Conservation (phyloP, 2,888 invertebrate genomes). For the Thecocarcelia acutangulata region DNA sequence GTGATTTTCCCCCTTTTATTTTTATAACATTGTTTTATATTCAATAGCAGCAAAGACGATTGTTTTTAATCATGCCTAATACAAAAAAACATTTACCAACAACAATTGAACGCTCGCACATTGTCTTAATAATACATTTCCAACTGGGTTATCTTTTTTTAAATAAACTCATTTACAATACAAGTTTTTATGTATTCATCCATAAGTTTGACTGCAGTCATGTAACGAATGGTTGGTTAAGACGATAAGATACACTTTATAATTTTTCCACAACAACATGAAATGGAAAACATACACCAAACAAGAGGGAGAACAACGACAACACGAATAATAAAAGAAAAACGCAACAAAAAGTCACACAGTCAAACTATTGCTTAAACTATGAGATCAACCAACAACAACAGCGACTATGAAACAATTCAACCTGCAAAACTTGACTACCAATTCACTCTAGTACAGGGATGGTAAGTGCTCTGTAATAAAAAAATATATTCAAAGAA, state of each 20-base stretch:
- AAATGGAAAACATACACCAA: conserved; percentile 26
- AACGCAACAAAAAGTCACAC: conserved; percentile 47
- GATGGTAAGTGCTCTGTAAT: no score
- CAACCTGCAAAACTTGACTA: conserved; percentile 45
- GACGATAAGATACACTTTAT: conserved; percentile 54
- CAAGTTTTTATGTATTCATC: conserved; percentile 61
- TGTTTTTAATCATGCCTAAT: conserved; percentile 4
- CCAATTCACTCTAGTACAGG: no score
- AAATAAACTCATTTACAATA: conserved; percentile 43
- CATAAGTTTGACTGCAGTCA: conserved; percentile 56
- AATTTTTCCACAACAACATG: conserved; percentile 56
- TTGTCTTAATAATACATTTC: conserved; percentile 53
- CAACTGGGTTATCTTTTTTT: conserved; percentile 54
- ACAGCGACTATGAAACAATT: conserved; percentile 20
- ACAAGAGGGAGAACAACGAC: conserved; percentile 47
- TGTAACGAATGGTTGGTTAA: conserved; percentile 62
- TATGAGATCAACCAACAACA: conserved; percentile 33
- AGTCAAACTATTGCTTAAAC: conserved; percentile 46
- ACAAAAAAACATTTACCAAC: neutral
- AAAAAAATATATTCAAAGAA: no score
- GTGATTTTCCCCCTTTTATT: neutral
- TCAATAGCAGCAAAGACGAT: neutral
- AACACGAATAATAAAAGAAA: conserved; percentile 27
- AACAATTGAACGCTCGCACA: neutral
- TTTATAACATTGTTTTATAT: neutral